Base-by-base conservation (phyloP, 2,888 invertebrate species). In the Agrochola circellaris region DNA sequence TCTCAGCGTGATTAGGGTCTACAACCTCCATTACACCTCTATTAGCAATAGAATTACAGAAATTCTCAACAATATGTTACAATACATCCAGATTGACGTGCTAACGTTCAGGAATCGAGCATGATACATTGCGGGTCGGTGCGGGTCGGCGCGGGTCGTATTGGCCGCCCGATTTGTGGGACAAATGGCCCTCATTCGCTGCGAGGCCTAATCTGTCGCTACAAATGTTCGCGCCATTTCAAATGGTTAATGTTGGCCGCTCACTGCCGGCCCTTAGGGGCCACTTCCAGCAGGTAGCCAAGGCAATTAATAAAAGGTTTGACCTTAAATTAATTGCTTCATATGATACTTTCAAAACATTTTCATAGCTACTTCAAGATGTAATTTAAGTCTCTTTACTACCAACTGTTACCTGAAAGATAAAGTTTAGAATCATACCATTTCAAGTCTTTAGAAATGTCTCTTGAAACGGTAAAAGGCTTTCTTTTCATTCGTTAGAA, bases 151-250 rank as follows among this genome's bases (percentile, higher is more conserved):
- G n/a, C 26, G 70, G 69, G 60, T 62, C 69, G 60, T 23, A 69
- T 61, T 42, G 82, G 45, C 45, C 71, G 79, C 38, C 38, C 71
- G 67, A 85, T 82, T 83, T 80, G 74, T 72, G 42, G n/a, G 60
- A 79, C 83, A 76, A 84, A 84, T 84, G 65, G 61, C 65, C 66
- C 72, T 66, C 75, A 82, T 79, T 85, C 67, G 38, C 26, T 17
- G 26, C 54, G 66, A 15, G 66, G 67, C 72, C 71, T 85, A 82
- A 85, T 85, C 79, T 75, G 73, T 83, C 85, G 74, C 74, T 60
- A 73, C 85, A 73, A 84, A 85, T 85, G 84, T 82, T 75, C 60
- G 56, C 75, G 70, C 85, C 78, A 82, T 75, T 81, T 54, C 54
- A 34, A 60, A 79, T 75, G 61, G 69, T 69, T 81, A 74, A 81